Evolutionary conservation across 2,113 vertebrate species (phyloP).

Genomic region (Oceanites oceanicus): DNA sequence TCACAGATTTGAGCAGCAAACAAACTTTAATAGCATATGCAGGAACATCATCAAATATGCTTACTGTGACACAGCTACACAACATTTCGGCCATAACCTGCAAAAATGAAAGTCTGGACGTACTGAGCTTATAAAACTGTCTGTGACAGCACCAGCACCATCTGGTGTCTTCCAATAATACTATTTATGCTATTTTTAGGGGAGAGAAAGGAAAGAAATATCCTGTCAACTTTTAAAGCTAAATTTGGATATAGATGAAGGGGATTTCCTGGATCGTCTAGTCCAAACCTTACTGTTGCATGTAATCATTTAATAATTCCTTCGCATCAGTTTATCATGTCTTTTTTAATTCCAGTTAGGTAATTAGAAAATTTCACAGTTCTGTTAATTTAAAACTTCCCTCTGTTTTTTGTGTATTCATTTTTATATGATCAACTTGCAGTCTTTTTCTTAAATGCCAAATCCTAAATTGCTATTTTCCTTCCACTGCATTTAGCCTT

Average conservation of each 20-base stretch:
- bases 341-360: neutral
- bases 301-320: neutral
- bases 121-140: neutral
- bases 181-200: neutral
- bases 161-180: neutral
- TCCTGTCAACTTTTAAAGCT: neutral
- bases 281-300: neutral
- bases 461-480: neutral
- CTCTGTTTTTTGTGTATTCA: neutral
- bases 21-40: neutral
- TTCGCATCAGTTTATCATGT: neutral
- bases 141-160: neutral
- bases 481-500: neutral
- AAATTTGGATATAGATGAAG: neutral
- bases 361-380: neutral
- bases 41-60: neutral
- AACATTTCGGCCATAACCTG: neutral
- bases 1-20: neutral
- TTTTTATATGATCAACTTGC: neutral
- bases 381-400: neutral
- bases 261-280: neutral
- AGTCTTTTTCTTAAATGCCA: neutral
- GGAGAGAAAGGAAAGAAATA: neutral
- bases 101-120: neutral
- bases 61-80: neutral